Evolutionary conservation across 2,888 invertebrate species (phyloP), one percentile per base, ranked within the genome.

Genomic region (Leucozona laternaria): DNA sequence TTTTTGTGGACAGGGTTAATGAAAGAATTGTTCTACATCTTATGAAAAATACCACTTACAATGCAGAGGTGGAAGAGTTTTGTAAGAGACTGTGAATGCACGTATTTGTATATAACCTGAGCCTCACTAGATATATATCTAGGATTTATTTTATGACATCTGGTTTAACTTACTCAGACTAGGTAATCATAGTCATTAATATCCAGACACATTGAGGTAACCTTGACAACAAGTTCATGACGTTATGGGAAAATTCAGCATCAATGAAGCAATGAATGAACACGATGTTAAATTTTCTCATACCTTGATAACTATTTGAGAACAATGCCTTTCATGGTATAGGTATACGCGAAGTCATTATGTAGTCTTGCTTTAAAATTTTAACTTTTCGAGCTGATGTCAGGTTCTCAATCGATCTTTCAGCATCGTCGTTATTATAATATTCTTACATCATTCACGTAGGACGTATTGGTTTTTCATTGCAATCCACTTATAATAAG

Each of bases 361-460:
- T 17, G 25, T 48, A 45, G 11, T 58, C 34, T 20, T 22, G 20
- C 8, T 58, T 25, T 11, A 43, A 11, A 43, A 25, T 22, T 34
- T 34, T 15, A 34, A 57, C n/a, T 17, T 20, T 34, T 17, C 31
- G 1, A 57, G 13, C 31, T 31, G 4, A 5, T 28, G 1, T 28
- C 25, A 22, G 37, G 11, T 17, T 28, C 5, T 11, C 40, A 6
- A 43, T 62, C 10, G 43, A 62, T 25, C 28, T 62, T 28, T 4
- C 48, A 48, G 31, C 17, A 48, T 48, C 34, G 31, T 31, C 8
- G 7, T 15, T 48, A 43, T 8, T 66, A 6, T 45, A 22, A 45
- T 45, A 43, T 66, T 66, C 48, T 66, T 31, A 48, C 66, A 66
- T 66, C 66, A 66, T 48, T 66, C 66, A 66, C 34, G 48, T 28